Evolutionary conservation across 2,888 invertebrate genomes (phyloP), one percentile per base, ranked within the genome.

Genomic region (Scaptomyza flava): DNA sequence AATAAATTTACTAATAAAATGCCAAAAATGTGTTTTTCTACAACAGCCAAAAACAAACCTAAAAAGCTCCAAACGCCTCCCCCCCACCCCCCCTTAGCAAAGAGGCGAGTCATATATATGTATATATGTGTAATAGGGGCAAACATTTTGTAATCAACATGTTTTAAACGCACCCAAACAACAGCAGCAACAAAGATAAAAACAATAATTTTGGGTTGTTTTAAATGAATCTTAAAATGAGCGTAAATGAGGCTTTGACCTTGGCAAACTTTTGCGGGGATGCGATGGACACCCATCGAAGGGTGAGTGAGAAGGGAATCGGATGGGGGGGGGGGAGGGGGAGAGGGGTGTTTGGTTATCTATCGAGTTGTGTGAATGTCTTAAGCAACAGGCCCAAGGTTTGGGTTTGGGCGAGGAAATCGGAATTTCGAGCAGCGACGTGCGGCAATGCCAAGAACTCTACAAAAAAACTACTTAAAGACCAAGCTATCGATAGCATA

Each of bases 1-100:
- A 82, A 75, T 84, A 81, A 81, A 84, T 81, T 68, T 63, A 81
- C 75, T 84, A 81, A 84, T 84, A 81, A 81, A 81, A 81, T 84
- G 81, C 69, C 68, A 78, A 17, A 17, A 17, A 17, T 17, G 17
- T 17, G 17, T 71, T 74, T 46, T 20, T 23, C 36, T 43, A n/a
- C 9, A 12, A 12, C n/a, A 23, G 33, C 33, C 30, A 33, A 34
- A 57, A 50, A 46, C 33, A 23, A 51, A 27, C n/a, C 33, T 27
- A 30, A 14, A 14, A 14, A 9, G 27, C 38, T 36, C 20, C 14
- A 46, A 5, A 48, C 17, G 17, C 1, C n/a, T n/a, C n/a, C n/a
- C n/a, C 2, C 2, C 3, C 31, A 27, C 11, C 34, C 2, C 27
- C 7, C n/a, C 14, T 12, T 8, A 14, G 43, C 38, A 52, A 69